Conservation (phyloP, 2,113 vertebrate genomes). For the Ceyx melanurus region DNA sequence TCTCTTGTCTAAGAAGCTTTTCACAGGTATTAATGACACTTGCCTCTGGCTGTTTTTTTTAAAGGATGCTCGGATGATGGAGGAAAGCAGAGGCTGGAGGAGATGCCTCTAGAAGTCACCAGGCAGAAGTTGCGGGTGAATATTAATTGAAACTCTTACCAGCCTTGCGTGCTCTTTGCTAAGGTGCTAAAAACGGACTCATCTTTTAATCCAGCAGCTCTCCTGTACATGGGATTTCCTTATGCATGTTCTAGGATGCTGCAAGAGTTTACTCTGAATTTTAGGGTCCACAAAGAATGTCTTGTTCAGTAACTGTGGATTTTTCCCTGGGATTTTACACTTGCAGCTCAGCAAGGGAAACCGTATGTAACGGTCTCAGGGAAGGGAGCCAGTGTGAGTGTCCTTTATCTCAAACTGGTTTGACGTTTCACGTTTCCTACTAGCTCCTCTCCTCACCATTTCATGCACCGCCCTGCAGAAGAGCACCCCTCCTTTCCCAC, state of each 20-base stretch:
- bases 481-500: not conserved
- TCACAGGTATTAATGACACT: not conserved
- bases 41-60: not conserved
- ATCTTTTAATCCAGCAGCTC: not conserved
- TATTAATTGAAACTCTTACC: not conserved
- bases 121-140: not conserved
- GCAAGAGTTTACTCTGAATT: not conserved
- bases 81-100: not conserved
- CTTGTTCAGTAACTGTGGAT: not conserved
- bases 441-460: not conserved
- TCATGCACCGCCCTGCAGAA: fast-evolving
- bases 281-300: not conserved
- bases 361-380: not conserved
- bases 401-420: not conserved
- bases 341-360: not conserved
- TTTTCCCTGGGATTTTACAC: conserved; percentile 17
- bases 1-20: not conserved
- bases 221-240: not conserved
- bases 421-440: not conserved
- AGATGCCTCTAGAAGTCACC: not conserved
- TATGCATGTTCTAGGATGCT: not conserved
- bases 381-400: not conserved
- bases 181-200: not conserved
- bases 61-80: not conserved
- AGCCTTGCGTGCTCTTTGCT: not conserved